These are phyloP conservation scores for Nyctereutes procyonoides DNA, from an alignment of 2,113 vertebrate species.

Conservation along the genomic window DNA sequence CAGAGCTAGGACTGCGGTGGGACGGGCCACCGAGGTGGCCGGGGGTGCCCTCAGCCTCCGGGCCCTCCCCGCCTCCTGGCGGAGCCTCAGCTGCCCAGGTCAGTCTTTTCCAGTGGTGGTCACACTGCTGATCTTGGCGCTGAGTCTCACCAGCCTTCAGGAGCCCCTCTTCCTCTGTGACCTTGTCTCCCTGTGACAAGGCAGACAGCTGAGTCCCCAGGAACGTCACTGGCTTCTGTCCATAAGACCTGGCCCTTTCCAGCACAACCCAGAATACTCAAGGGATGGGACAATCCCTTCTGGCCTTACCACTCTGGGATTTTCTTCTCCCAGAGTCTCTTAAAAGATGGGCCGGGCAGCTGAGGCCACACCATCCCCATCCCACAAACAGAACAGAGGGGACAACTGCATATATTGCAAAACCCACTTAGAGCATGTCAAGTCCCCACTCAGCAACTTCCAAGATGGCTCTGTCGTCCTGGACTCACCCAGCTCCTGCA, in stretches of 20 bases:
- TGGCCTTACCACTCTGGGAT: not conserved
- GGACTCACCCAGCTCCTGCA: not conserved
- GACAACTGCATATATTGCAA: not conserved
- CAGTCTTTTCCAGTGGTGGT: not conserved
- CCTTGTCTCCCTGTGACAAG: not conserved
- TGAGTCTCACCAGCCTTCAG: not conserved
- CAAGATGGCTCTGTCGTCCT: not conserved
- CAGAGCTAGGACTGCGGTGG: not conserved
- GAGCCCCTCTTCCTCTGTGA: not conserved
- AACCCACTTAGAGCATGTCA: not conserved
- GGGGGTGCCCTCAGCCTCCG: not conserved
- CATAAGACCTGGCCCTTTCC: not conserved
- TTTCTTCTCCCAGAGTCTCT: not conserved
- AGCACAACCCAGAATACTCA: not conserved
- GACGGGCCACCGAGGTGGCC: not conserved
- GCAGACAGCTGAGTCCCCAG: not conserved
- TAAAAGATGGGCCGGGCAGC: not conserved
- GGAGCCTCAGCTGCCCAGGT: not conserved
- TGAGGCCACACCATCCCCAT: rapidly evolving
- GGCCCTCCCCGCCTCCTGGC: not conserved
- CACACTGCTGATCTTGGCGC: not conserved
- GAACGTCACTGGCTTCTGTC: not conserved
- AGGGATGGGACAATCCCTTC: not conserved
- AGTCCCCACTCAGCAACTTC: not conserved
- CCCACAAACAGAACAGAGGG: too few species aligned